Conservation (phyloP, 2,797 vertebrate species). For the Spatula clypeata region DNA sequence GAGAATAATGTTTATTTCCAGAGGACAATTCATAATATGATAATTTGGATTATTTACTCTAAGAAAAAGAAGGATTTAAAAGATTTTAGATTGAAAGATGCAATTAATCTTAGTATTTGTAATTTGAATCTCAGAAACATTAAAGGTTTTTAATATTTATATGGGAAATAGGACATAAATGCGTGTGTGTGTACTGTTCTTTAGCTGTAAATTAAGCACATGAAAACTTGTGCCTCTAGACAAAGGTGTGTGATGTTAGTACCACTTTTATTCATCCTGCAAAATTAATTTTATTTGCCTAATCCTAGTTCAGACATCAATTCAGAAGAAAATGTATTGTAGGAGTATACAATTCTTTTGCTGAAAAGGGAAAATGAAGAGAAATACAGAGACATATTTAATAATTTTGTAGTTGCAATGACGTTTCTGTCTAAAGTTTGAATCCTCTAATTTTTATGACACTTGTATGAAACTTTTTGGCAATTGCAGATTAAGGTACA, state of each 20-base stretch:
- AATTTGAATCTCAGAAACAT: background rate
- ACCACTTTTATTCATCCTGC: background rate
- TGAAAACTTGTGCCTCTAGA: background rate
- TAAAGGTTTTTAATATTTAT: background rate
- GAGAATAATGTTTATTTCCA: background rate
- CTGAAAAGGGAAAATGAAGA: background rate
- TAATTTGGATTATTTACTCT: background rate
- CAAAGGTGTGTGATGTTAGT: background rate
- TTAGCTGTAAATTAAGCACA: background rate
- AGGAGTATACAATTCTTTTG: background rate
- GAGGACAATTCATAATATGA: background rate
- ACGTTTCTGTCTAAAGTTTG: background rate
- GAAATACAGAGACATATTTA: background rate
- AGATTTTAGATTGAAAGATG: background rate
- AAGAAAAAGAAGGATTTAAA: background rate
- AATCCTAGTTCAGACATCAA: background rate
- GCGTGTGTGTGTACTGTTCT: background rate
- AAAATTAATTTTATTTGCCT: background rate
- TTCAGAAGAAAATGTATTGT: background rate
- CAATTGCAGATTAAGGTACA: background rate
- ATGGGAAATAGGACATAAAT: background rate
- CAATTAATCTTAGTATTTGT: background rate
- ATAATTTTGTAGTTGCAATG: background rate
- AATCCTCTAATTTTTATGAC: background rate
- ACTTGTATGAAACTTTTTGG: background rate